Percentiles rank a stretch among this genome's conserved stretches.
Conservation (phyloP, 92 coral and sea anemone species). For the Chrysogorgia sp. region DNA sequence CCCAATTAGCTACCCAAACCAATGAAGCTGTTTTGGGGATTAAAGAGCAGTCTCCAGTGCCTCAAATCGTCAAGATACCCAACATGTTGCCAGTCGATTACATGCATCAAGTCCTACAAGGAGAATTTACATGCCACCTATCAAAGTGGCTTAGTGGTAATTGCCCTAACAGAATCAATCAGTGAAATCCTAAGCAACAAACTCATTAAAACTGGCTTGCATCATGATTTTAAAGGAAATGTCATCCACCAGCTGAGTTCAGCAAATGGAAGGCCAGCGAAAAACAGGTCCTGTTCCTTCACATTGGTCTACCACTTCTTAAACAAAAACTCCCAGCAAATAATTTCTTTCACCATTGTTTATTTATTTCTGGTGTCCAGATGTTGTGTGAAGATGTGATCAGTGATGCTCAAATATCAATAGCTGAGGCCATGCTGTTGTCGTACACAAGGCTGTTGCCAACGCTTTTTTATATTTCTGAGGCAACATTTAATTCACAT, state of each 20-base stretch:
- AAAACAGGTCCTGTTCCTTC: constrained; percentile 64
- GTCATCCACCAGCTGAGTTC: constrained; percentile 65
- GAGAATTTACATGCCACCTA: constrained; percentile 6
- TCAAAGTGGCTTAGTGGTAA: constrained; percentile 25
- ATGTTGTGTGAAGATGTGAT: constrained; percentile 63
- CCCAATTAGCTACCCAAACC: constrained; percentile 56
- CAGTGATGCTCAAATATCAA: constrained; percentile 56
- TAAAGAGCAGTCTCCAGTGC: constrained; percentile 20
- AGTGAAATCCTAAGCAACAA: neutral
- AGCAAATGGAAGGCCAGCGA: constrained; percentile 75
- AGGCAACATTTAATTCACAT: constrained; percentile 67
- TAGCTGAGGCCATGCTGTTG: constrained; percentile 69
- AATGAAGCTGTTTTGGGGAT: constrained; percentile 32
- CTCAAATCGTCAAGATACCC: neutral
- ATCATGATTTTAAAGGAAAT: constrained; percentile 74
- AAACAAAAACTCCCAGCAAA: constrained; percentile 59
- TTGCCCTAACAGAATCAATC: constrained; percentile 26
- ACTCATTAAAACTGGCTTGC: constrained; percentile 3
- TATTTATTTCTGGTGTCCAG: constrained; percentile 63
- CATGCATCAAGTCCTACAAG: constrained; percentile 45
- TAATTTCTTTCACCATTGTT: constrained; percentile 60
- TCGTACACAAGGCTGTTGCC: constrained; percentile 66
- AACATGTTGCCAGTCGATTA: constrained; percentile 9
- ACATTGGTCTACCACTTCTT: constrained; percentile 66
- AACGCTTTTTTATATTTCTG: constrained; percentile 40